Conservation (phyloP, 2,113 vertebrate genomes). For the Alces alces region DNA sequence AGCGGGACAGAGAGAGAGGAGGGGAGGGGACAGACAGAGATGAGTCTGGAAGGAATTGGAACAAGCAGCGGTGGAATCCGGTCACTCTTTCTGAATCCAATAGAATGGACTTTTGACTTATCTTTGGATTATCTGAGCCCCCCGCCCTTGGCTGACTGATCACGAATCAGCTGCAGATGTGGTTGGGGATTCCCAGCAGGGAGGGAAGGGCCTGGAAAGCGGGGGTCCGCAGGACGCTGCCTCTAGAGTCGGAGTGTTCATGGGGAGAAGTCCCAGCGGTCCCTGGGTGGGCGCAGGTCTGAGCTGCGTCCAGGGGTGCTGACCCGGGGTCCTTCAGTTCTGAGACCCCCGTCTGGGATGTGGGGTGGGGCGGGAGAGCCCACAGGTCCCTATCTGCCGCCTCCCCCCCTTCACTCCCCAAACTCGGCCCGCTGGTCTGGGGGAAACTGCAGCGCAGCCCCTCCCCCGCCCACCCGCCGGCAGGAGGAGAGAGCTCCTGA, state of each 20-base stretch:
- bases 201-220: neutral
- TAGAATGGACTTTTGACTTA: slow-evolving; percentile 54
- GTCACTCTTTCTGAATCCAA: neutral
- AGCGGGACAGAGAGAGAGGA: neutral
- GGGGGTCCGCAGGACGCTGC: neutral
- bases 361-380: neutral
- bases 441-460: slow-evolving; percentile 58
- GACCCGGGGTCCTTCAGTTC: neutral
- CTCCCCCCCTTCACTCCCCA: neutral
- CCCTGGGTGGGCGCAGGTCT: neutral
- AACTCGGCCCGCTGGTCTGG: slow-evolving; percentile 32
- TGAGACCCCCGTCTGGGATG: neutral
- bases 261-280: neutral
- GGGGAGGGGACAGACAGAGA: neutral
- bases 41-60: neutral
- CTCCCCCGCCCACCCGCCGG: slow-evolving; percentile 58
- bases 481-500: slow-evolving; percentile 68
- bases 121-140: slow-evolving; percentile 37
- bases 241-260: neutral
- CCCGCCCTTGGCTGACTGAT: neutral
- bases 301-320: neutral
- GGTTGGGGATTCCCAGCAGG: neutral
- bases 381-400: neutral
- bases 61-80: neutral
- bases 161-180: neutral